Base-by-base conservation (phyloP, 2,888 invertebrate species). In the Linyphia triangularis region DNA sequence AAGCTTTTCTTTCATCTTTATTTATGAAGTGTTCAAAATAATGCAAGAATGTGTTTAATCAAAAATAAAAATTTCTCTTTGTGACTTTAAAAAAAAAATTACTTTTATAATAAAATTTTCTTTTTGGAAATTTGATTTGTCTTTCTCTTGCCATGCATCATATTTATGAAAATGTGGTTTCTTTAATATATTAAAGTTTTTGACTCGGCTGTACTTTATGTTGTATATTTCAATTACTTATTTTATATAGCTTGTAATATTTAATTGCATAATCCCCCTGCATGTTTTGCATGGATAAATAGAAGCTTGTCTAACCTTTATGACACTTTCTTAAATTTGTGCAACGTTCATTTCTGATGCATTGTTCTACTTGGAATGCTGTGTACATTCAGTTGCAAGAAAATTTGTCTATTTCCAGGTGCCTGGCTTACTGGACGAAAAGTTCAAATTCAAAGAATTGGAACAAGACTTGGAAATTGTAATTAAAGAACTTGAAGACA, bases 381-480 rank as follows among this genome's bases (percentile, higher is more conserved):
- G 19, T 69, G 16, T 22, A 69, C 37, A 10, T 70, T n/a, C 28
- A 70, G 26, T 70, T 9, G 24, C 6, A 26, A 16, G 24, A 33
- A 61, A 63, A 37, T 43, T 70, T 85, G 6, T 19, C 43, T 67
- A 70, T 65, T 85, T 81, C 16, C 33, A 89, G 89, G 63, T 89
- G 40, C 89, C 86, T 19, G 89, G 89, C 13, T 51, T 26, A 67
- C 82, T 89, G 28, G 89, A 89, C 40, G 89, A 86, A 9, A 89
- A 89, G 43, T 89, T 89, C 65, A 89, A 81, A 63, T 78, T 94
- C n/a, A 93, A 95, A 93, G 61, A 70, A 22, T 7, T 28, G 22
- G 65, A 88, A 9, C 61, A 22, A n/a, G 79, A 82, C 37, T 30
- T 84, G 22, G 89, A 67, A 59, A 78, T 84, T 30, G 63, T 72